phyloP scores from a whole-genome alignment of 2,888 invertebrate genomes.

The Latrodectus elegans region DNA sequence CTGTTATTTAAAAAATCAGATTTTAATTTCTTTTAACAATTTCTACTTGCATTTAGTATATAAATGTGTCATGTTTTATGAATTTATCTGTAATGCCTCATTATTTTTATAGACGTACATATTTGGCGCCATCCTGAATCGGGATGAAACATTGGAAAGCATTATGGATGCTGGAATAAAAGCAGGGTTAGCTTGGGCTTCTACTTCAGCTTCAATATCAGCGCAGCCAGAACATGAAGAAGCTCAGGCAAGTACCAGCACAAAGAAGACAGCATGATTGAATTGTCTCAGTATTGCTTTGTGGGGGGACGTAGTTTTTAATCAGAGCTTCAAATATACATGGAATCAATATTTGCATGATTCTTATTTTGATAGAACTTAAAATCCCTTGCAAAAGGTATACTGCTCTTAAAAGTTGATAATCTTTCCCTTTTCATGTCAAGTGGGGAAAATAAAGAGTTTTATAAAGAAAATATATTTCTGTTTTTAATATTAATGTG shows the following conservation, averaged over 20 bases:
- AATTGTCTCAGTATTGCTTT: conserved; percentile 17
- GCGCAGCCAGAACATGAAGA: conserved; percentile 54
- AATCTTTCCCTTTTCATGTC: not conserved
- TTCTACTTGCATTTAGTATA: too few relatives aligned
- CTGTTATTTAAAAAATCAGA: not conserved
- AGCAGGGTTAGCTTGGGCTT: conserved; percentile 64
- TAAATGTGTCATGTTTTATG: too few relatives aligned
- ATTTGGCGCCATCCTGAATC: conserved; percentile 75
- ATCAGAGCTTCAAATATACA: conserved; percentile 56
- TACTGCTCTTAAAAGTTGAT: not conserved
- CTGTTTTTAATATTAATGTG: not conserved
- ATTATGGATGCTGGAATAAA: conserved; percentile 72
- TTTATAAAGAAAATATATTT: not conserved
- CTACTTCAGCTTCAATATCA: conserved; percentile 6
- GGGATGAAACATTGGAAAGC: conserved; percentile 74
- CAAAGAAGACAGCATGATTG: conserved; percentile 53
- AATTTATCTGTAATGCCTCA: too few relatives aligned
- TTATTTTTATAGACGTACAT: conserved; percentile 73
- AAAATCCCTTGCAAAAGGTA: not conserved
- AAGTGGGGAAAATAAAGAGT: not conserved
- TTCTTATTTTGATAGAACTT: not conserved
- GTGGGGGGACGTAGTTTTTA: conserved; percentile 27
- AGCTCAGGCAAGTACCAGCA: conserved; percentile 38
- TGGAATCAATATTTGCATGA: conserved; percentile 25
- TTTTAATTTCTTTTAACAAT: too few relatives aligned